Evolutionary conservation across 2,113 vertebrate species (phyloP).

Genomic region (Semnornis frantzii): DNA sequence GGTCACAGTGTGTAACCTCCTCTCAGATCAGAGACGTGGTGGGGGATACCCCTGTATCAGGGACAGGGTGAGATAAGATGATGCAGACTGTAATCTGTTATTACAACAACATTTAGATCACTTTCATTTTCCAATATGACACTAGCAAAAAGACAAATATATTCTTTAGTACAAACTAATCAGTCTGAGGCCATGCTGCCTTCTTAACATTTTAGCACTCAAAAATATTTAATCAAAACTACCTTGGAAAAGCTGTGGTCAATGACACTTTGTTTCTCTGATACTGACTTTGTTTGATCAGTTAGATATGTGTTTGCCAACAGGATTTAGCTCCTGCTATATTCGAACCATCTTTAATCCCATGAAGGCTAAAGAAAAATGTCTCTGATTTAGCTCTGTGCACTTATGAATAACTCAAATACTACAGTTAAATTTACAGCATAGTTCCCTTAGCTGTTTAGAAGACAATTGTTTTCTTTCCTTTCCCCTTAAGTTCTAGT

Average conservation of each 20-base stretch:
- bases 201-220: neutral
- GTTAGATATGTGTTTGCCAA: neutral
- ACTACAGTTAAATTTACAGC: conserved; percentile 61
- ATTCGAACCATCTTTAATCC: conserved; percentile 60
- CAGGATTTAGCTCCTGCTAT: conserved; percentile 55
- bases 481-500: conserved; percentile 52
- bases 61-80: neutral
- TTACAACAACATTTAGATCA: neutral
- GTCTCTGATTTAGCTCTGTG: conserved; percentile 38
- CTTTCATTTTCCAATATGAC: neutral
- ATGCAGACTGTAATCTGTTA: neutral
- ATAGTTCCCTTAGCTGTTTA: conserved; percentile 56
- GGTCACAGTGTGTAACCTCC: rapidly evolving
- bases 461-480: conserved; percentile 55
- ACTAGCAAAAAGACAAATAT: neutral
- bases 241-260: neutral
- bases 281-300: conserved; percentile 1
- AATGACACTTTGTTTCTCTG: conserved; percentile 1
- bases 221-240: neutral
- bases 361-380: conserved; percentile 55
- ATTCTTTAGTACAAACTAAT: neutral
- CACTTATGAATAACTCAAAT: conserved; percentile 65
- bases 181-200: neutral
- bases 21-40: neutral
- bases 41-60: neutral